phyloP scores from a whole-genome alignment of 2,797 vertebrate species.

The Rhabdophis nuchalis region DNA sequence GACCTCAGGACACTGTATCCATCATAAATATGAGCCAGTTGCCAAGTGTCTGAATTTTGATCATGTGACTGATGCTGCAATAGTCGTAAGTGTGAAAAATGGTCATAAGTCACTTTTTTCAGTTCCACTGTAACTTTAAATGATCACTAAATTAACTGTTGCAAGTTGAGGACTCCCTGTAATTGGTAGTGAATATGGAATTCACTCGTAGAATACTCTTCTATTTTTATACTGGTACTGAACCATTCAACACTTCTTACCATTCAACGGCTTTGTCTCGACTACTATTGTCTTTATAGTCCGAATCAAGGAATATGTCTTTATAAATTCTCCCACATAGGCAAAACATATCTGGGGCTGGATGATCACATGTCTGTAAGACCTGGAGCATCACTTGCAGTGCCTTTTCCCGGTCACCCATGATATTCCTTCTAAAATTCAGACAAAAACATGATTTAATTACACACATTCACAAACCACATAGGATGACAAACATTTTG shows the following conservation, averaged over 20 bases:
- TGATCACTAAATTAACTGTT: not conserved
- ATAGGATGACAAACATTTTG: not conserved
- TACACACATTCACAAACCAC: not conserved
- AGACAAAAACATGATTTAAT: conserved; percentile 20
- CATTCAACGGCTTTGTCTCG: conserved; percentile 89
- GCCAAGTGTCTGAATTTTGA: not conserved
- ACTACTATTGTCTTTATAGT: conserved; percentile 86
- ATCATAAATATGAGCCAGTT: not conserved
- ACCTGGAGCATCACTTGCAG: conserved; percentile 90
- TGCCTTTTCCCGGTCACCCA: conserved; percentile 86
- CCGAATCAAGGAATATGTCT: conserved; percentile 92
- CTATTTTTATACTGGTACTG: conserved; percentile 5
- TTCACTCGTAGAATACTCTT: not conserved
- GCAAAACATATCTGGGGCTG: conserved; percentile 94
- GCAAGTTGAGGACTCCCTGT: not conserved
- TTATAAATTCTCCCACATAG: conserved; percentile 96
- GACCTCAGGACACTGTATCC: not conserved
- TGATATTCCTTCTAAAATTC: conserved; percentile 81
- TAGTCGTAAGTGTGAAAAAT: not conserved
- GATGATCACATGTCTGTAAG: conserved; percentile 84
- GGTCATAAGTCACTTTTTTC: not conserved
- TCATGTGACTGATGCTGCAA: not conserved
- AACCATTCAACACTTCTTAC: conserved; percentile 61
- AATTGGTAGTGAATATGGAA: not conserved
- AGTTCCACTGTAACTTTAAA: not conserved